These are phyloP conservation scores for Epinephelus awoara DNA, from an alignment of 2,797 vertebrate genomes.

Conservation along the genomic window DNA sequence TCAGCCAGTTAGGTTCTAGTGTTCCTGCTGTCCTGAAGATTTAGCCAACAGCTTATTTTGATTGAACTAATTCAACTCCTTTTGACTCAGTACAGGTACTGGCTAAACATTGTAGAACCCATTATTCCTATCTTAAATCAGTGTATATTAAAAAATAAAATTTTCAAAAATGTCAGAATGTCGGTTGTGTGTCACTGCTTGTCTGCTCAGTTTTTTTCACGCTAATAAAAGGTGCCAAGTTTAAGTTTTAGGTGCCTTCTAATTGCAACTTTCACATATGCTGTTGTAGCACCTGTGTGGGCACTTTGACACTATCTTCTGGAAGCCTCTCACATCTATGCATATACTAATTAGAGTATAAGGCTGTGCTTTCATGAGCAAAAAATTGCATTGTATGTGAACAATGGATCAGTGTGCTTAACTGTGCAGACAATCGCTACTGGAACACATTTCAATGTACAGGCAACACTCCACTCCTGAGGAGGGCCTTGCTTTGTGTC, in stretches of 20 bases:
- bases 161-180: background rate
- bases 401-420: background rate
- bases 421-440: background rate
- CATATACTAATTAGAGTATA: background rate
- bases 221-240: background rate
- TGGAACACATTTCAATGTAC: slow-evolving; percentile 7
- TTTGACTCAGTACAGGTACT: background rate
- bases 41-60: background rate
- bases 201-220: no score
- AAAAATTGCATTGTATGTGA: slow-evolving; percentile 2
- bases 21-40: background rate
- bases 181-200: background rate
- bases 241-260: background rate
- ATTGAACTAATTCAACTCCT: background rate
- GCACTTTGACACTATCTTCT: slow-evolving; percentile 8
- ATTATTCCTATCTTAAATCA: background rate
- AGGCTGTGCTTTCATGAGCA: slow-evolving; percentile 2
- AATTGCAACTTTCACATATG: slow-evolving; percentile 9
- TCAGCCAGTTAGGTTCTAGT: background rate
- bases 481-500: no score
- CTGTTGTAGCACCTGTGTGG: background rate
- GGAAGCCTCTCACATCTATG: slow-evolving; percentile 7
- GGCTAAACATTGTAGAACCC: background rate
- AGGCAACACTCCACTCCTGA: slow-evolving; percentile 6
- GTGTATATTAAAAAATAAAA: no score